Conservation (phyloP, 2,888 invertebrate genomes). For the Sisyra terminalis region DNA sequence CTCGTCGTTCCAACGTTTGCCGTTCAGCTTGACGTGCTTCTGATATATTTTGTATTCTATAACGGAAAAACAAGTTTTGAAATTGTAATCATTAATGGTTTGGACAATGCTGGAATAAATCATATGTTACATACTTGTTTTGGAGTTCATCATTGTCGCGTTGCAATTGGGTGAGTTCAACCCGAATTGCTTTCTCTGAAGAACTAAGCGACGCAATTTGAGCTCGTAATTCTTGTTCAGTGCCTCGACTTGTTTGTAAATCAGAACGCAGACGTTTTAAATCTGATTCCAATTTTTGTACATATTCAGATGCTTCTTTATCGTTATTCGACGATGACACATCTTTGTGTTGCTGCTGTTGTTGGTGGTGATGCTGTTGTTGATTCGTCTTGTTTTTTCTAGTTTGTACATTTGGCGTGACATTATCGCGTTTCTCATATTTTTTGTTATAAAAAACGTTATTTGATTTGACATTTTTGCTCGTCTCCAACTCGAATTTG, state of each 20-base stretch:
- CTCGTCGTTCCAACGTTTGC: conserved; percentile 64
- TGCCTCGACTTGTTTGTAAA: conserved; percentile 50
- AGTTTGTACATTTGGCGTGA: conserved; percentile 21
- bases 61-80: conserved; percentile 13
- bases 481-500: no score
- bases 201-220: conserved; percentile 45
- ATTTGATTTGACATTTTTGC: conserved; percentile 26
- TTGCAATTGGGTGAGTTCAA: conserved; percentile 62
- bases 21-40: conserved; percentile 62
- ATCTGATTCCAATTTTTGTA: conserved; percentile 49
- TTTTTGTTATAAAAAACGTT: conserved; percentile 17
- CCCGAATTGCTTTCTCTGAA: conserved; percentile 47
- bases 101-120: no score
- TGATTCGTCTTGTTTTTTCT: conserved; percentile 18
- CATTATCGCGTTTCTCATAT: conserved; percentile 2
- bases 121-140: conserved; percentile 47
- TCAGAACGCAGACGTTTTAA: conserved; percentile 57
- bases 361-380: conserved; percentile 22
- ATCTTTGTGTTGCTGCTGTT: conserved; percentile 7
- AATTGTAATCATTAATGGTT: no score
- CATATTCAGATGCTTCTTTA: conserved; percentile 29
- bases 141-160: conserved; percentile 80
- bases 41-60: conserved; percentile 54
- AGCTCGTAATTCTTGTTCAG: conserved; percentile 53
- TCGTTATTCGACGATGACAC: conserved; percentile 2